Evolutionary conservation across 2,113 vertebrate species (phyloP), one percentile per base, ranked within the genome.

Genomic region (Aspidoscelis tigris): DNA sequence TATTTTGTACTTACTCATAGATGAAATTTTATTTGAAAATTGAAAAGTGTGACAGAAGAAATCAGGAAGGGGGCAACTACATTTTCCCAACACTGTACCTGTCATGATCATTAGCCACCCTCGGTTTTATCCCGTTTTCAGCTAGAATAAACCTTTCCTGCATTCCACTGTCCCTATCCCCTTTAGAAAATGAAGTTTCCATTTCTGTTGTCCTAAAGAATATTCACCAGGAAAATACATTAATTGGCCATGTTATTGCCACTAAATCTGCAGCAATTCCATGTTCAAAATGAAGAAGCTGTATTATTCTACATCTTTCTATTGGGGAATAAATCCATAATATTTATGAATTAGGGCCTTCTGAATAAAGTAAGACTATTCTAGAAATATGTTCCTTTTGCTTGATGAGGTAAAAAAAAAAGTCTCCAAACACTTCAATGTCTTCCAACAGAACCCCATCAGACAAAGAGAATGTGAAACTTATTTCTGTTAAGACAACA

Each of bases 401-500:
- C 8, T 69, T 84, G 69, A 20, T 58, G 2, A 20, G 50, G 80
- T 87, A 69, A 66, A 50, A 50, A 69, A 66, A 50, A 50, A 22
- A 74, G 7, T 68, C 26, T 72, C 21, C 70, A 55, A 75, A 75
- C 87, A n/a, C n/a, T 87, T 81, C 20, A 87, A 72, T 85, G 8
- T 90, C 74, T 87, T 86, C 89, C 84, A 73, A 93, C 79, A 97
- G 96, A 85, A 84, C 92, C 64, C 94, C 95, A 53, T 93, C 94
- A 0, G 95, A 96, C 76, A 97, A 96, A 91, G 96, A 97, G 88
- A 96, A 94, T 68, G 96, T 97, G 86, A 96, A 96, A 88, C 94
- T 97, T 85, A 95, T 97, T 90, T 96, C 96, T 43, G 94, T 97
- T 82, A 97, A 96, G 91, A 95, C 96, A 72, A 93, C 96, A 80